Evolutionary conservation across 2,888 invertebrate species (phyloP).

Genomic region (Ectobius pallidus): DNA sequence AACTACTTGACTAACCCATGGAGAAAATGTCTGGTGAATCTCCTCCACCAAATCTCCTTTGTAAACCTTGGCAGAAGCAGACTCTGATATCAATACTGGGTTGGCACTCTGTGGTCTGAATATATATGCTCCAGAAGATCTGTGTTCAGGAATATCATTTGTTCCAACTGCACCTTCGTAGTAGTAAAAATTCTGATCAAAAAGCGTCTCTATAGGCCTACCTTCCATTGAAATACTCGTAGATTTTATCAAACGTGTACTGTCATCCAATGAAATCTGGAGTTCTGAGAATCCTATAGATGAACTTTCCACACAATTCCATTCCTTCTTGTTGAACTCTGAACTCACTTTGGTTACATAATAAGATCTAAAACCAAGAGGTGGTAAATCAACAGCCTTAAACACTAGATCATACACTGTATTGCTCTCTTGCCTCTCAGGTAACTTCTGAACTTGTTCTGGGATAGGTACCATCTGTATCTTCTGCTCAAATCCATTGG

Average conservation of each 20-base stretch:
- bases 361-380: constrained; percentile 71
- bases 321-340: too few relatives aligned
- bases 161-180: constrained; percentile 74
- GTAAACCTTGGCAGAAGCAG: constrained; percentile 50
- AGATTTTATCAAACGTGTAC: constrained; percentile 64
- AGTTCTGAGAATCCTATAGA: constrained; percentile 4
- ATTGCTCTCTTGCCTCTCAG: constrained; percentile 63
- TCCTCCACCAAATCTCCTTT: constrained; percentile 68
- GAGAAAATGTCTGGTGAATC: constrained; percentile 68
- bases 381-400: constrained; percentile 65
- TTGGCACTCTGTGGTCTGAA: constrained; percentile 70
- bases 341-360: constrained; percentile 53
- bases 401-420: constrained; percentile 77
- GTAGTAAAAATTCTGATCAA: constrained; percentile 72
- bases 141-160: constrained; percentile 62
- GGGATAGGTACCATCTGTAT: constrained; percentile 65
- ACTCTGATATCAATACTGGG: constrained; percentile 51
- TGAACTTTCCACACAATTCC: too few relatives aligned
- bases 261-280: constrained; percentile 60
- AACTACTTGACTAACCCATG: constrained; percentile 78
- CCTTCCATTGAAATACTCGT: too few relatives aligned
- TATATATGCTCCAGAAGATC: constrained; percentile 94
- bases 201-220: constrained; percentile 40
- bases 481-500: constrained; percentile 36
- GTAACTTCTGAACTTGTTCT: constrained; percentile 60